Evolutionary conservation across 2,888 invertebrate genomes (phyloP).

Genomic region (Diloba caeruleocephala): DNA sequence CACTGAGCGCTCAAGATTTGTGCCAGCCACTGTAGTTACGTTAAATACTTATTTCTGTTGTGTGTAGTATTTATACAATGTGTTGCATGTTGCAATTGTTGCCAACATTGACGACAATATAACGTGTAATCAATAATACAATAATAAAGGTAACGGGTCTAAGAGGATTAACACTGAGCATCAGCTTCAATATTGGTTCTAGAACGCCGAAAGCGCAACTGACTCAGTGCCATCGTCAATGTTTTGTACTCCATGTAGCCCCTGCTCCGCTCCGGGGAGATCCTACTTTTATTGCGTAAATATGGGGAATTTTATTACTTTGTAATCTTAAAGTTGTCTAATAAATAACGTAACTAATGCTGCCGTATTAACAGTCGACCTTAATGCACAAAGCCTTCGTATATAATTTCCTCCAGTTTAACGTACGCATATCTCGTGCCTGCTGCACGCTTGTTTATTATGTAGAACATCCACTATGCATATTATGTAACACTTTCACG

Average conservation of each 20-base stretch:
- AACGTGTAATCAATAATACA: conserved; percentile 22
- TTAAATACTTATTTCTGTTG: conserved; percentile 10
- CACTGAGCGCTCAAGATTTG: too few species aligned
- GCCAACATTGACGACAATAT: conserved; percentile 11
- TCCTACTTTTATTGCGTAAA: conserved; percentile 87
- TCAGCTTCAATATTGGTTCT: conserved; percentile 74
- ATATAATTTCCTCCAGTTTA: conserved; percentile 29
- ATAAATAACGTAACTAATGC: conserved; percentile 37
- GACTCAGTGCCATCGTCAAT: conserved; percentile 83
- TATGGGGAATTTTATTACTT: conserved; percentile 71
- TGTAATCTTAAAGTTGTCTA: conserved; percentile 30
- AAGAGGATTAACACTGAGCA: conserved; percentile 57
- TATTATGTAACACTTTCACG: conserved; percentile 36
- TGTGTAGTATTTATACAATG: conserved; percentile 20
- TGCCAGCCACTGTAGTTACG: not conserved
- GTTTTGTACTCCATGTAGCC: conserved; percentile 85
- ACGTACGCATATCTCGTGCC: conserved; percentile 27
- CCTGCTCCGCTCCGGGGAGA: conserved; percentile 75
- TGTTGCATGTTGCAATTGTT: conserved; percentile 36
- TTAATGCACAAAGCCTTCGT: conserved; percentile 11
- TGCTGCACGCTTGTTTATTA: conserved; percentile 40
- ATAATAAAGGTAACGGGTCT: conserved; percentile 16
- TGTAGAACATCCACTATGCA: conserved; percentile 22
- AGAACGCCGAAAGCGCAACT: conserved; percentile 71
- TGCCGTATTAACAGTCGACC: conserved; percentile 37